phyloP scores from a whole-genome alignment of 2,113 vertebrate species.

The Zingel zingel region DNA sequence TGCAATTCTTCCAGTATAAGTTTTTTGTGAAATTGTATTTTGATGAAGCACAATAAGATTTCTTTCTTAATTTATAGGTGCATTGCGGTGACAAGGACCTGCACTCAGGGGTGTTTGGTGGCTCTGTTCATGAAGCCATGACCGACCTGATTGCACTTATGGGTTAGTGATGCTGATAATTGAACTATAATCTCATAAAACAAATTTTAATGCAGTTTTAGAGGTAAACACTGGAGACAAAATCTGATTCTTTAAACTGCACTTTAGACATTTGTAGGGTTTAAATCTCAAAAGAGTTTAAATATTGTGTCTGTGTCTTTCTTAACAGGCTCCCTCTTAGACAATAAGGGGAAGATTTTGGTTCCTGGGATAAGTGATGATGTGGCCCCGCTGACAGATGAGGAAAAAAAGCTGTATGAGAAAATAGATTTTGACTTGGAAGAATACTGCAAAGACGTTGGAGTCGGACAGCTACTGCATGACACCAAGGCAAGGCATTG shows the following conservation, averaged over 20 bases:
- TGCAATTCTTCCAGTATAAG: neutral
- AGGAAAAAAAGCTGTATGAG: constrained; percentile 90
- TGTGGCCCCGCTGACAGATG: constrained; percentile 88
- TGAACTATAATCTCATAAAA: rapidly evolving
- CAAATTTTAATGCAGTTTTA: neutral
- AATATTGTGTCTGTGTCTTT: neutral
- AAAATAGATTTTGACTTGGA: constrained; percentile 93
- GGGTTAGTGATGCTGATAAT: constrained; percentile 83
- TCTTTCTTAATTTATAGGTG: constrained; percentile 77
- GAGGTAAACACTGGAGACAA: neutral
- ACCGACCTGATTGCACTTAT: constrained; percentile 92
- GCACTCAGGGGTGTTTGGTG: constrained; percentile 96
- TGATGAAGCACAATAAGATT: rapidly evolving
- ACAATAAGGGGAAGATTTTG: constrained; percentile 89
- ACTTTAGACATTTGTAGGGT: neutral
- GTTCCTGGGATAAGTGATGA: constrained; percentile 89
- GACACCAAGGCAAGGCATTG: constrained; percentile 84
- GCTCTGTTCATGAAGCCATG: constrained; percentile 96
- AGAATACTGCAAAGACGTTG: constrained; percentile 92
- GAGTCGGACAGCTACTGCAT: constrained; percentile 86
- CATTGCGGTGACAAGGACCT: constrained; percentile 90
- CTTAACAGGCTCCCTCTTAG: constrained; percentile 86
- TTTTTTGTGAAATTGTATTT: neutral
- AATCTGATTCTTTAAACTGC: neutral
- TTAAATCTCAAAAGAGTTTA: neutral